phyloP scores from a whole-genome alignment of 2,888 invertebrate species.

The Patella pellucida region DNA sequence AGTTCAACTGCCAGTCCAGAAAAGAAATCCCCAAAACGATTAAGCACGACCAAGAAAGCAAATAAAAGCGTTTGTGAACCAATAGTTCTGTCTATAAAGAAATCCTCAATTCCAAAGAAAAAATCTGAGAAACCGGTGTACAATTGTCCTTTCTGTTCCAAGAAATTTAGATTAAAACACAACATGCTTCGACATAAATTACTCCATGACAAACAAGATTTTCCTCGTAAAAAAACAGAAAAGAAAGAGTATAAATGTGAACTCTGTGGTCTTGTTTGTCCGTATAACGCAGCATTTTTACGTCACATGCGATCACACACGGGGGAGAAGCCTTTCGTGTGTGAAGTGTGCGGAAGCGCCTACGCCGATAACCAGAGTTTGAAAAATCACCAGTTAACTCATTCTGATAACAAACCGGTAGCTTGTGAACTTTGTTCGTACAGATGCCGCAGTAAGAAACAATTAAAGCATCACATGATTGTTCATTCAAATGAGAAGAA shows the following conservation, averaged over 20 bases:
- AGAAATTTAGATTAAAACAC: no score
- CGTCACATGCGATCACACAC: not conserved
- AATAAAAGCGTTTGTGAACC: no score
- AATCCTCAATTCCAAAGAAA: no score
- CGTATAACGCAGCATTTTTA: not conserved
- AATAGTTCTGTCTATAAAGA: no score
- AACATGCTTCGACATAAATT: no score
- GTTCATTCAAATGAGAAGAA: not conserved
- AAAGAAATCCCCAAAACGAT: no score
- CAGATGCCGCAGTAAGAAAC: not conserved
- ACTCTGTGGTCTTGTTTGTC: not conserved
- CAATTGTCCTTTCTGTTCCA: no score
- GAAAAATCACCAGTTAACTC: not conserved
- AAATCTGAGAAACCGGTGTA: no score
- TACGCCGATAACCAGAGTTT: not conserved
- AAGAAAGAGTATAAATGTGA: not conserved
- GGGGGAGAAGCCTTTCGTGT: not conserved
- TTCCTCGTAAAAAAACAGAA: no score
- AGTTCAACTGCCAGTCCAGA: no score
- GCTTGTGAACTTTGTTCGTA: not conserved
- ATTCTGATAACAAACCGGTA: not conserved
- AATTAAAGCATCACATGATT: not conserved
- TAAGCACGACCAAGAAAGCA: no score
- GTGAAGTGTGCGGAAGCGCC: not conserved
- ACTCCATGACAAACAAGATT: no score